phyloP scores from a whole-genome alignment of 1,140 invertebrate genomes.

The Heliconius himera region DNA sequence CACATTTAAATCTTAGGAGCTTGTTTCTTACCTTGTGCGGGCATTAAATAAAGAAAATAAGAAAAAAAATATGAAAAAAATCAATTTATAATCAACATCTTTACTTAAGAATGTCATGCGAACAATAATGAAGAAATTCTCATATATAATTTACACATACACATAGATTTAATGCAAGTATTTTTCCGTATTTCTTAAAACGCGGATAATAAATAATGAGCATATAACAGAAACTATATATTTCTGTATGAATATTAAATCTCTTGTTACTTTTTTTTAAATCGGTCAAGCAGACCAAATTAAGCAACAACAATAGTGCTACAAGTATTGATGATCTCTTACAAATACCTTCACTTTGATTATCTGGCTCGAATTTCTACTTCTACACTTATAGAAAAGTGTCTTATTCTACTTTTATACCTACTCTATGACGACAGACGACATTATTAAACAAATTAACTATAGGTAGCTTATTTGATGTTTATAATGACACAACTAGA shows the following conservation, averaged over 20 bases:
- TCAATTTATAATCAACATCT: not conserved
- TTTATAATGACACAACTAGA: no score
- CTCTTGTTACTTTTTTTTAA: no score
- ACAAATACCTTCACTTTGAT: not conserved
- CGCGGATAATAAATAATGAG: no score
- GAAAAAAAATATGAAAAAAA: not conserved
- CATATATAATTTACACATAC: not conserved
- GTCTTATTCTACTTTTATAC: no score
- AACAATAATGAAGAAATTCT: not conserved
- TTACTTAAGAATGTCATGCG: not conserved
- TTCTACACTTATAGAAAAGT: not conserved
- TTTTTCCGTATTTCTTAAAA: constrained; percentile 4
- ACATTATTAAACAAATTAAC: no score
- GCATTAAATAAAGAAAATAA: constrained; percentile 8
- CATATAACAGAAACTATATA: no score
- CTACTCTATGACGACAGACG: no score
- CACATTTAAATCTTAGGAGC: no score
- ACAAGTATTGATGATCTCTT: not conserved
- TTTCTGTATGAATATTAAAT: no score
- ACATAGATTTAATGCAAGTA: not conserved
- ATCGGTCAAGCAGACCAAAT: not conserved
- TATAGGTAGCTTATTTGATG: no score
- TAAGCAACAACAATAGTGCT: not conserved
- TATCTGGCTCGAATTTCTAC: not conserved
- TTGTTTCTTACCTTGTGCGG: not conserved